Base-by-base conservation (phyloP, 2,888 invertebrate genomes). In the Caenorhabditis sulstoni region DNA sequence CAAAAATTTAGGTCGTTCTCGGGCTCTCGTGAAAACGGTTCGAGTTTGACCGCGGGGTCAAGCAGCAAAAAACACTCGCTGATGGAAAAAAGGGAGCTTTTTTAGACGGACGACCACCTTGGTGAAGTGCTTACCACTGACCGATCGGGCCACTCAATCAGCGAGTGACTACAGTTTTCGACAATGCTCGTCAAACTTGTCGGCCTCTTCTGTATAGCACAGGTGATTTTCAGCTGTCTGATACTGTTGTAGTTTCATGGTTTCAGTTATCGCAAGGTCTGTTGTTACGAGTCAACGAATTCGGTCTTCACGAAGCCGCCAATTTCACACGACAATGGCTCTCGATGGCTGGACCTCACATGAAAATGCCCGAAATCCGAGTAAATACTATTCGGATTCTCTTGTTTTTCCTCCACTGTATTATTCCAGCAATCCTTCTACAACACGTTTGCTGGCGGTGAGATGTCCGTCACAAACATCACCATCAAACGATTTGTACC, bases 311-410 rank as follows among this genome's bases (percentile, higher is more conserved):
- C 29, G 87, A 86, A 66, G 83, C 88, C 22, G 88, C 87, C 14
- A 86, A 87, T 29, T 88, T 87, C 73, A 88, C 88, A 12, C 78
- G 88, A 62, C 87, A 86, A 77, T 88, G 88, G 88, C 85, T 88
- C 52, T 75, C 82, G 8, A 80, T 84, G 81, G 86, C 87, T 9
- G 80, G 87, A 53, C 82, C 85, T 5, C 85, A 86, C 41, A 81
- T 87, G 79, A 82, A 82, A 81, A 78, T 88, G 53, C 87, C 87
- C 8, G 81, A 82, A 47, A 79, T 84, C 39, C 77, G 71, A 75
- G 86, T 85, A 18, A 52, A 44, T 65, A 14, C n/a, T 22, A 44
- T 23, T n/a, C 35, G 29, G 3, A 16, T n/a, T n/a, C 1, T 41
- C 44, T 58, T 20, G 18, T 39, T 14, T 20, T 16, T 47, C 8